Conservation (phyloP, 2,113 vertebrate species). For the Corythornis madagascariensis region DNA sequence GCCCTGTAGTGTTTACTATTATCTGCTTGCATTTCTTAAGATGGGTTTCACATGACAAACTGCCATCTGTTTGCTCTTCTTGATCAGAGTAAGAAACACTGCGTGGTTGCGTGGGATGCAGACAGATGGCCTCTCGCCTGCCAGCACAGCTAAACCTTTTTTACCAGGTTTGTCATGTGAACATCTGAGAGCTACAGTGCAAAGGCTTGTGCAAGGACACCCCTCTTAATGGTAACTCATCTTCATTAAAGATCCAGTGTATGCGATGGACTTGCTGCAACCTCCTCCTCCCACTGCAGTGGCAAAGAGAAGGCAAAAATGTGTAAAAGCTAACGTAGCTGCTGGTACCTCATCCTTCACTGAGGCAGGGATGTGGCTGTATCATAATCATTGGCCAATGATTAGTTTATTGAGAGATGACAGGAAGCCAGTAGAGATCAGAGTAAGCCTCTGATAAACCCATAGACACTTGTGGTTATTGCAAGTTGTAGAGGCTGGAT, state of each 20-base stretch:
- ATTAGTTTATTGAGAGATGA: background rate
- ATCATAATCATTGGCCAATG: background rate
- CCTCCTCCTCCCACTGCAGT: background rate
- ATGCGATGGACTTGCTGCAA: background rate
- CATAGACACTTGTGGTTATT: fast-evolving
- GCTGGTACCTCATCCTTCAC: background rate
- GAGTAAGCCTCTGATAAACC: background rate
- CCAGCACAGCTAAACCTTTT: background rate
- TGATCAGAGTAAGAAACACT: background rate
- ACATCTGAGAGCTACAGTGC: background rate
- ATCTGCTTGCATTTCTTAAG: background rate
- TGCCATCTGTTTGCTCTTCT: background rate
- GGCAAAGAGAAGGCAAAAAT: background rate
- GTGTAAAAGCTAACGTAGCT: background rate
- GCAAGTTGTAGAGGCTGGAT: background rate
- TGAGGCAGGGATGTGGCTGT: background rate
- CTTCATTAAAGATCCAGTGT: background rate
- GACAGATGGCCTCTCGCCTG: background rate
- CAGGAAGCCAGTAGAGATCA: background rate
- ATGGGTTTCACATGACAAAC: background rate
- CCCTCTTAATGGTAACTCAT: background rate
- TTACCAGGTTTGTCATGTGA: background rate
- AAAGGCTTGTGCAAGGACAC: background rate
- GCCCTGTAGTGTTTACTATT: background rate
- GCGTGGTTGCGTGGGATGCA: background rate